Evolutionary conservation across 2,888 invertebrate genomes (phyloP).

Genomic region (Helicoverpa assulta): DNA sequence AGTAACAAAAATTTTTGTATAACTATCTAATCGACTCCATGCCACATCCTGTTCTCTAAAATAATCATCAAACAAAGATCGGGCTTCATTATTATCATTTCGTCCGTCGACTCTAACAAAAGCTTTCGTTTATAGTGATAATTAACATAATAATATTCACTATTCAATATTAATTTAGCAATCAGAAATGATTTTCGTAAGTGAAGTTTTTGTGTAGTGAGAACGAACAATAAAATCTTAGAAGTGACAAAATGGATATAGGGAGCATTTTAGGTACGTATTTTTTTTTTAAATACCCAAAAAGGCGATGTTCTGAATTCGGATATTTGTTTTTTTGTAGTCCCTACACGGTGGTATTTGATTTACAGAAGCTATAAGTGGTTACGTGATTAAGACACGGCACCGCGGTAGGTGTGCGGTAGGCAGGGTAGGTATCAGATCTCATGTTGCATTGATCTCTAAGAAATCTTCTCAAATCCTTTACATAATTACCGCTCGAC

Average conservation of each 20-base stretch:
- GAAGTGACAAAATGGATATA: conserved; percentile 37
- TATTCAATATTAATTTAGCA: neutral
- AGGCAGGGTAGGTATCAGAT: no score
- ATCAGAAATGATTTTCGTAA: conserved; percentile 10
- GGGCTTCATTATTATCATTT: conserved; percentile 35
- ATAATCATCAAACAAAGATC: conserved; percentile 52
- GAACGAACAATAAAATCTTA: neutral
- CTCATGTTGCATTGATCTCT: no score
- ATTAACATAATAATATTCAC: conserved; percentile 9
- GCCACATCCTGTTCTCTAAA: conserved; percentile 18
- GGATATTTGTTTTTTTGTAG: no score
- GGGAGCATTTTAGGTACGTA: conserved; percentile 41
- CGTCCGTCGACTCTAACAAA: conserved; percentile 33
- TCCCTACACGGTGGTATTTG: no score
- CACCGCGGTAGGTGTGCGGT: no score
- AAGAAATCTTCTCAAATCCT: no score
- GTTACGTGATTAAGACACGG: no score
- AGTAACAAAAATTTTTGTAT: neutral
- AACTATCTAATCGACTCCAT: conserved; percentile 33
- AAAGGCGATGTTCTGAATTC: no score
- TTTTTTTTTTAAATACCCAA: neutral
- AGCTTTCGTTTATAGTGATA: conserved; percentile 39
- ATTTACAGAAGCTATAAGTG: no score
- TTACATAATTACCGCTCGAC: no score
- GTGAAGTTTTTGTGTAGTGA: conserved; percentile 32